phyloP scores from a whole-genome alignment of 2,113 vertebrate genomes.

The Pelmatolapia mariae region DNA sequence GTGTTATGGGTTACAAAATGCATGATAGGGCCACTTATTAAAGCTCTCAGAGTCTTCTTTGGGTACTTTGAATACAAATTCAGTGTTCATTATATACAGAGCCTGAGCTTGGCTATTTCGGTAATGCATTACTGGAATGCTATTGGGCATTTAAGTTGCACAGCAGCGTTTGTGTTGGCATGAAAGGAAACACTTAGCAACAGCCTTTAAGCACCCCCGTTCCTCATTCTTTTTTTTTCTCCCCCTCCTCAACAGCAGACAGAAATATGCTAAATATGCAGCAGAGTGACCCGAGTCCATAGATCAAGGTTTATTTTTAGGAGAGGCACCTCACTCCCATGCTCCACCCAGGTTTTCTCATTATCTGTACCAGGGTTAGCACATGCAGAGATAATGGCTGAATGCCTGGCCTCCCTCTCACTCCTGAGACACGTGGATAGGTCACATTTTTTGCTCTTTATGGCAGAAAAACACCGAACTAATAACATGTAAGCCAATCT shows the following conservation, averaged over 20 bases:
- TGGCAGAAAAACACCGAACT: neutral
- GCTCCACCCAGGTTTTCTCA: constrained; percentile 14
- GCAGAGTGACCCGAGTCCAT: constrained; percentile 30
- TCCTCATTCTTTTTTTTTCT: neutral
- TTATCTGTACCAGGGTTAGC: constrained; percentile 1
- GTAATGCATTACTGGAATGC: constrained; percentile 1
- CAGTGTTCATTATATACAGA: neutral
- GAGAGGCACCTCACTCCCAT: neutral
- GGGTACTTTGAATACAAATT: neutral
- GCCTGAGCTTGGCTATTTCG: neutral
- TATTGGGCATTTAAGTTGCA: neutral
- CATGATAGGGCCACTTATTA: neutral
- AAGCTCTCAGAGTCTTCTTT: neutral
- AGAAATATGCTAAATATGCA: constrained; percentile 68
- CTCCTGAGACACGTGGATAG: neutral
- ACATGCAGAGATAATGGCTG: neutral
- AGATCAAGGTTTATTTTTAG: constrained; percentile 63
- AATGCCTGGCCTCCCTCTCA: neutral
- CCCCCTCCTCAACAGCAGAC: constrained; percentile 11
- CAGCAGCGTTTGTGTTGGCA: constrained; percentile 14
- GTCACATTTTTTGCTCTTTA: neutral
- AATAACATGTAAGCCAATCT: neutral
- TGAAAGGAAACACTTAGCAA: neutral
- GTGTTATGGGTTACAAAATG: neutral
- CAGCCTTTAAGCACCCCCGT: neutral